These are phyloP conservation scores for Callosobruchus maculatus DNA, from an alignment of 2,888 invertebrate species.

Conservation along the genomic window DNA sequence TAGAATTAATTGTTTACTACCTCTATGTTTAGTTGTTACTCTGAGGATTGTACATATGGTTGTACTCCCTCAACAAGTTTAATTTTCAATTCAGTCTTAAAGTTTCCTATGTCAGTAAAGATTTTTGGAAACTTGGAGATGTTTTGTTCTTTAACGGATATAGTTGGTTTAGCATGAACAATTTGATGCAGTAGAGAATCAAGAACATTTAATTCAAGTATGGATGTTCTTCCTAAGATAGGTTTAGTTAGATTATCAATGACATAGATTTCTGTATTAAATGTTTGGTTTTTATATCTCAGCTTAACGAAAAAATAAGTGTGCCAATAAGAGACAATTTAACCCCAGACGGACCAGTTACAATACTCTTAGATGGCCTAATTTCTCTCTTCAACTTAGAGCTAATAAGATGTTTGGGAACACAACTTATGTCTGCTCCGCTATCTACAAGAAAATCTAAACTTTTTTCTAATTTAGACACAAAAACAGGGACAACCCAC, in stretches of 20 bases:
- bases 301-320: background rate
- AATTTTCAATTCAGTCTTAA: constrained; percentile 14
- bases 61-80: constrained; percentile 9
- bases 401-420: background rate
- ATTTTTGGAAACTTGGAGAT: constrained; percentile 8
- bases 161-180: background rate
- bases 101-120: constrained; percentile 11
- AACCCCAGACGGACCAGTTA: constrained; percentile 13
- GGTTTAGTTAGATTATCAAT: constrained; percentile 6
- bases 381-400: too few relatives aligned
- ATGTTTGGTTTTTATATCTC: constrained; percentile 1
- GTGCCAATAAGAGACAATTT: constrained; percentile 2
- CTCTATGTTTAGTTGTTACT: too few relatives aligned
- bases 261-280: constrained; percentile 7
- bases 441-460: constrained; percentile 7
- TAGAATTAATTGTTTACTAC: too few relatives aligned
- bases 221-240: constrained; percentile 4
- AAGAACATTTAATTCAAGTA: background rate
- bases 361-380: background rate
- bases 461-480: constrained; percentile 4
- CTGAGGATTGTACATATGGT: constrained; percentile 15
- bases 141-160: constrained; percentile 1
- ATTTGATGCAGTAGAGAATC: constrained; percentile 1
- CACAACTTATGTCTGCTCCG: constrained; percentile 6
- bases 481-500: constrained; percentile 1